phyloP scores from a whole-genome alignment of 2,888 invertebrate species.

The Margaritifera margaritifera region DNA sequence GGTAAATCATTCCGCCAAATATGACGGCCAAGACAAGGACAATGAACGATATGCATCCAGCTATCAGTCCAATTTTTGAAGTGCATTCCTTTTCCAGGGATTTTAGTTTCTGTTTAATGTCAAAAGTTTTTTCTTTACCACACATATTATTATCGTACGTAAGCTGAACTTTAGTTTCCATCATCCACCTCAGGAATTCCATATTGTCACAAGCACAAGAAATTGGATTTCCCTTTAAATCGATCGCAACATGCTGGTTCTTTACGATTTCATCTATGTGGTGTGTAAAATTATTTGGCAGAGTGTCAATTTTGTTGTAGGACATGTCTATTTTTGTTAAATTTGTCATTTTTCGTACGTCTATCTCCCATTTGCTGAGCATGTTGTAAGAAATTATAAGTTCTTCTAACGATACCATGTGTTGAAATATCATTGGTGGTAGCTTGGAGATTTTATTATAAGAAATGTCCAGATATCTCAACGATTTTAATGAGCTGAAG shows the following conservation, averaged over 20 bases:
- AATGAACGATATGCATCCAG: constrained; percentile 2
- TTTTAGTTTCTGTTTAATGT: not conserved
- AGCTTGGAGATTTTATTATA: constrained; percentile 20
- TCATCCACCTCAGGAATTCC: constrained; percentile 26
- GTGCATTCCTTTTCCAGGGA: constrained; percentile 15
- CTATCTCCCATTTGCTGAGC: constrained; percentile 14
- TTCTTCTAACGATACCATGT: constrained; percentile 5
- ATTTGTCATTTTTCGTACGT: constrained; percentile 12
- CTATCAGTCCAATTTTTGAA: constrained; percentile 10
- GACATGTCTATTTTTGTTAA: constrained; percentile 18
- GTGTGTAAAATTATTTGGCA: constrained; percentile 1
- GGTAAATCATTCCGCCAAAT: constrained; percentile 13
- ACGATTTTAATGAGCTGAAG: constrained; percentile 13
- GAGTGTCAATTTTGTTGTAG: constrained; percentile 14
- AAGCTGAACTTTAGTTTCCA: constrained; percentile 14
- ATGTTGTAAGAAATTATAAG: constrained; percentile 21
- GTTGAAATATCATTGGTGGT: constrained; percentile 15
- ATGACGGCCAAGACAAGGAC: constrained; percentile 9
- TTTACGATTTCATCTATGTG: not conserved
- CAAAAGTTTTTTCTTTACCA: not conserved
- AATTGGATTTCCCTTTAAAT: constrained; percentile 16
- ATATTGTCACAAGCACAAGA: constrained; percentile 19
- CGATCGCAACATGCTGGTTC: constrained; percentile 3
- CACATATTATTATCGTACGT: not conserved
- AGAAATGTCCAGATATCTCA: constrained; percentile 17